Evolutionary conservation across 2,797 vertebrate species (phyloP).

Genomic region (Mastacembelus armatus): DNA sequence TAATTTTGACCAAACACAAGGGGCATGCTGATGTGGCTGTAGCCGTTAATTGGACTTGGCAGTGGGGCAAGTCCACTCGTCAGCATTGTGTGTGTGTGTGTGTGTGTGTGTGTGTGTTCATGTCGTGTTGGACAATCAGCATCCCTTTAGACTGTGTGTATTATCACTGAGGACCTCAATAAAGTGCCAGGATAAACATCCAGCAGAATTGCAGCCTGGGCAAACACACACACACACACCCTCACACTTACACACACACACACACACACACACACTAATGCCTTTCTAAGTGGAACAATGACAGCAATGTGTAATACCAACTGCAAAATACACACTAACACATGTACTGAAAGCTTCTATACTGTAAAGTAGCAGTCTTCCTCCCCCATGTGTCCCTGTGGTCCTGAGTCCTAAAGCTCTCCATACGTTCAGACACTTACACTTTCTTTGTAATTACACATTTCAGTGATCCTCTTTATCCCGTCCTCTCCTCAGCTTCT

Average conservation of each 20-base stretch:
- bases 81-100: slow-evolving; percentile 30
- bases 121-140: slow-evolving; percentile 51
- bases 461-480: slow-evolving; percentile 7
- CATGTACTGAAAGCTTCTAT: not conserved
- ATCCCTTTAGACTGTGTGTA: slow-evolving; percentile 32
- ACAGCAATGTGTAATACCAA: slow-evolving; percentile 1
- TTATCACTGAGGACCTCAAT: slow-evolving; percentile 46
- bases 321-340: slow-evolving; percentile 22
- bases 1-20: slow-evolving; percentile 70
- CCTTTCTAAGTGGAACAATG: slow-evolving; percentile 4
- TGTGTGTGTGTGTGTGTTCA: slow-evolving; percentile 22
- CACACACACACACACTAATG: not conserved
- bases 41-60: slow-evolving; percentile 71
- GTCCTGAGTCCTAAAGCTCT: not conserved
- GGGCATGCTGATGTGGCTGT: slow-evolving; percentile 65
- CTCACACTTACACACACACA: not conserved
- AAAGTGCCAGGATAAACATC: slow-evolving; percentile 40
- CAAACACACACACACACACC: slow-evolving; percentile 9
- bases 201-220: slow-evolving; percentile 6
- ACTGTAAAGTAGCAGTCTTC: slow-evolving; percentile 4
- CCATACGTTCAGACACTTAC: not conserved
- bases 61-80: slow-evolving; percentile 45
- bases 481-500: not conserved
- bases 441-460: slow-evolving; percentile 1
- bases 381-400: not conserved